phyloP scores from a whole-genome alignment of 2,113 vertebrate genomes.

The Odocoileus hemionus region DNA sequence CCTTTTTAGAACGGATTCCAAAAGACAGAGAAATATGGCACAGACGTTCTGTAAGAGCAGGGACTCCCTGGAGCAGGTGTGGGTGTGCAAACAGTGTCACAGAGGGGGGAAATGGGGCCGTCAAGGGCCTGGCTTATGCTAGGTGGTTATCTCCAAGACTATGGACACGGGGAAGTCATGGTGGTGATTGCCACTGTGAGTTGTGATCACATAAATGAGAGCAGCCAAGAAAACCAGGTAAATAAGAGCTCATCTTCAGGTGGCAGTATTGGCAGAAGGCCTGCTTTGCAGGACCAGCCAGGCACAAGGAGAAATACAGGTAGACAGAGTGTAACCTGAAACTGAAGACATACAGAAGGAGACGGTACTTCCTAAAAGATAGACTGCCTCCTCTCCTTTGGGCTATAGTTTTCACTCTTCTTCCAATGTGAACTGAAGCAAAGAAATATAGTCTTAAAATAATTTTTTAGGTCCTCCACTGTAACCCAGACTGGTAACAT shows the following conservation, averaged over 20 bases:
- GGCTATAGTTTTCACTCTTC: background rate
- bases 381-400: fast-evolving
- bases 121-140: background rate
- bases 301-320: fast-evolving
- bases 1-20: background rate
- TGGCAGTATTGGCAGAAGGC: background rate
- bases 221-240: background rate
- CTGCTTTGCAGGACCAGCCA: background rate
- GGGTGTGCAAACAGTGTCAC: background rate
- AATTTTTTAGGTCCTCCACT: background rate
- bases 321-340: fast-evolving
- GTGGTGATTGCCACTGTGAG: background rate
- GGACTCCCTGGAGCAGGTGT: background rate
- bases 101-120: background rate
- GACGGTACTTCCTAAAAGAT: fast-evolving
- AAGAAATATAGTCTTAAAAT: background rate
- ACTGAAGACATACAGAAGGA: too few relatives aligned
- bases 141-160: background rate
- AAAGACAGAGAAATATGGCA: background rate
- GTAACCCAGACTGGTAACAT: background rate
- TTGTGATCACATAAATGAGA: background rate
- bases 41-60: background rate
- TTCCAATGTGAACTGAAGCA: background rate
- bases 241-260: background rate
- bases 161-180: fast-evolving